Conservation (phyloP, 2,888 invertebrate species). For the Phytoseiulus persimilis region DNA sequence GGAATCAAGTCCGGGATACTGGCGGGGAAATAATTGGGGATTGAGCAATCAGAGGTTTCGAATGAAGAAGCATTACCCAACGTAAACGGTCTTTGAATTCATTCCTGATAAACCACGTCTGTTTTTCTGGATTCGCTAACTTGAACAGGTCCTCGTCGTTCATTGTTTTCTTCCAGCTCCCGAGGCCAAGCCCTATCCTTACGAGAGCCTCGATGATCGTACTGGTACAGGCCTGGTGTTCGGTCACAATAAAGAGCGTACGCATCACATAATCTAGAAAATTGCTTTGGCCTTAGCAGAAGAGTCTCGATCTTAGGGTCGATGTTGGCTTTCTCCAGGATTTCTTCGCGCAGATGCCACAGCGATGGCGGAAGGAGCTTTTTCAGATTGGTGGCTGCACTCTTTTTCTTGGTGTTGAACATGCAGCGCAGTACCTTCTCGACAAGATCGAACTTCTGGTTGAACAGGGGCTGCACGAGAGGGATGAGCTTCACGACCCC, state of each 20-base stretch:
- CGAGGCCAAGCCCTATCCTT: neutral
- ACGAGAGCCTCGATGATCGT: slow-evolving; percentile 60
- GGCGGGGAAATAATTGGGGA: too few species aligned
- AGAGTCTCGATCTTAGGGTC: slow-evolving; percentile 63
- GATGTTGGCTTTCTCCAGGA: slow-evolving; percentile 65
- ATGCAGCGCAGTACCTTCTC: slow-evolving; percentile 79
- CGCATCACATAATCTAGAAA: slow-evolving; percentile 65
- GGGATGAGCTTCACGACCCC: slow-evolving; percentile 84
- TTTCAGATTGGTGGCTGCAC: slow-evolving; percentile 47
- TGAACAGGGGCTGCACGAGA: slow-evolving; percentile 63
- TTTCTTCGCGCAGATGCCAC: slow-evolving; percentile 60
- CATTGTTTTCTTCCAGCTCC: neutral
- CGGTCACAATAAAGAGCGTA: slow-evolving; percentile 62
- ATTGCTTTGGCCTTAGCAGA: slow-evolving; percentile 68
- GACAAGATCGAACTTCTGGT: slow-evolving; percentile 68
- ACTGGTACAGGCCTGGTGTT: slow-evolving; percentile 52
- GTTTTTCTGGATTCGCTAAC: too few species aligned
- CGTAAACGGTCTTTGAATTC: too few species aligned
- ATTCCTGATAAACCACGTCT: too few species aligned
- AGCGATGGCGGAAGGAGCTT: slow-evolving; percentile 57
- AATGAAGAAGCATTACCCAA: too few species aligned
- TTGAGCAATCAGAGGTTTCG: too few species aligned
- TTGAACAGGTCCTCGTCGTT: too few species aligned
- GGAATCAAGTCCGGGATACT: too few species aligned
- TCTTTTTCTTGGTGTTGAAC: slow-evolving; percentile 81